Base-by-base conservation (phyloP, 2,888 invertebrate genomes). In the Nephrotoma appendiculata region DNA sequence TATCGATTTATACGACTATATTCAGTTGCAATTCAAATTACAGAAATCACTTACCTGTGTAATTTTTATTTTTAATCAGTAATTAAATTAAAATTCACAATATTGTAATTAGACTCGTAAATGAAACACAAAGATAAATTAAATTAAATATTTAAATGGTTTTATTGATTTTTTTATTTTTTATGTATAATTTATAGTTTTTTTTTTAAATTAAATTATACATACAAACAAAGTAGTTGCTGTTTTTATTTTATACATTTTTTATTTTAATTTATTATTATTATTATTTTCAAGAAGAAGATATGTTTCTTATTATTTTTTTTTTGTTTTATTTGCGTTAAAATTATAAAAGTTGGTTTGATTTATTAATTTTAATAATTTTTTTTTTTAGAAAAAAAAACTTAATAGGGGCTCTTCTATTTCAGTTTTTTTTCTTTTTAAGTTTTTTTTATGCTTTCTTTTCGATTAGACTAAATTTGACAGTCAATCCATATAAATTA, bases 331-430 rank as follows among this genome's bases (percentile, higher is more conserved):
- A 71, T 11, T 71, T 71, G 71, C 71, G 31, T 71, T 71, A 31
- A 71, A 71, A 71, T 71, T 71, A 71, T 71, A 71, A 52, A 52
- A 71, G 6, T 71, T 71, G 19, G 6, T 9, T 9, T 44, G 3
- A 31, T 71, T 71, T 71, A 71, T 31, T 71, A 71, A 31, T 31
- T 71, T 31, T 48, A 71, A 31, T 31, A 71, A 7, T 71, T 71
- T 71, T 52, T 52, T 15, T 15, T 52, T 52, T 52, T 19, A 48
- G 48, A 57, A 71, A 84, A 84, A 84, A 84, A 41, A 41, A 84
- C 43, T 84, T 84, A 84, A 84, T 84, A 84, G 84, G 84, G 84
- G 84, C 84, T 84, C 84, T 84, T 84, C 84, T 84, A 84, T 84
- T 84, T 84, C 84, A 84, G 43, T 42, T 71, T 71, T 71, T 71